A percentile compares a stretch with the other conserved stretches of the same genome.
phyloP scores from a whole-genome alignment of 2,113 vertebrate genomes.

The Mesocricetus auratus region DNA sequence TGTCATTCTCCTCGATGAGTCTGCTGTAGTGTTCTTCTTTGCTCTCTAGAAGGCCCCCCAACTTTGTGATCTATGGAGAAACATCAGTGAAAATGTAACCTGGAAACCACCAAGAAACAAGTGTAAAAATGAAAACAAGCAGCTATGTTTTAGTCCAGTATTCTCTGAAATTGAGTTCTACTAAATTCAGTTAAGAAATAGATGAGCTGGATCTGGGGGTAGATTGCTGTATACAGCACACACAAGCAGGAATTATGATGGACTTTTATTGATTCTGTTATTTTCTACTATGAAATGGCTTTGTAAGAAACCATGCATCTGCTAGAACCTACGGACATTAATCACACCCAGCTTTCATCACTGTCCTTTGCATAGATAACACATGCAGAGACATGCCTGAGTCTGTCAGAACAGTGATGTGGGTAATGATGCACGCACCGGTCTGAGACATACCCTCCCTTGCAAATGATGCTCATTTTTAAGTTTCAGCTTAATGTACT shows the following conservation, averaged over 20 bases:
- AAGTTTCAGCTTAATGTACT: not conserved
- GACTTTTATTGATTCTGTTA: not conserved
- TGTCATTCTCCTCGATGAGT: slow-evolving; percentile 76
- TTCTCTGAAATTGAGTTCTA: not conserved
- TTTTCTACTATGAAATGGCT: not conserved
- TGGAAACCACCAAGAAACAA: not conserved
- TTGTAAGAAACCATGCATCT: not conserved
- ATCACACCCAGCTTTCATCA: not conserved
- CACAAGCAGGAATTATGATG: not conserved
- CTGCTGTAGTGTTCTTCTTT: slow-evolving; percentile 74
- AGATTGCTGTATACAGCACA: not conserved
- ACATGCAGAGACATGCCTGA: not conserved
- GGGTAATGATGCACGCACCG: not conserved
- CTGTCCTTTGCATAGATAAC: not conserved
- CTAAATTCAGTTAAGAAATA: not conserved
- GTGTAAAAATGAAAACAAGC: not conserved
- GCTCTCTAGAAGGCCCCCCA: slow-evolving; percentile 69
- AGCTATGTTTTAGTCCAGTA: not conserved
- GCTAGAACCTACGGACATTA: not conserved
- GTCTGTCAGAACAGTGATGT: not conserved
- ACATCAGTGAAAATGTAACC: slow-evolving; percentile 55
- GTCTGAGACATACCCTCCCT: not conserved
- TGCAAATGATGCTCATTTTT: not conserved
- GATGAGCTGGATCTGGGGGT: not conserved
- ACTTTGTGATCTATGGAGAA: slow-evolving; percentile 76